phyloP scores from a whole-genome alignment of 2,797 vertebrate genomes.

The Siniperca scherzeri region DNA sequence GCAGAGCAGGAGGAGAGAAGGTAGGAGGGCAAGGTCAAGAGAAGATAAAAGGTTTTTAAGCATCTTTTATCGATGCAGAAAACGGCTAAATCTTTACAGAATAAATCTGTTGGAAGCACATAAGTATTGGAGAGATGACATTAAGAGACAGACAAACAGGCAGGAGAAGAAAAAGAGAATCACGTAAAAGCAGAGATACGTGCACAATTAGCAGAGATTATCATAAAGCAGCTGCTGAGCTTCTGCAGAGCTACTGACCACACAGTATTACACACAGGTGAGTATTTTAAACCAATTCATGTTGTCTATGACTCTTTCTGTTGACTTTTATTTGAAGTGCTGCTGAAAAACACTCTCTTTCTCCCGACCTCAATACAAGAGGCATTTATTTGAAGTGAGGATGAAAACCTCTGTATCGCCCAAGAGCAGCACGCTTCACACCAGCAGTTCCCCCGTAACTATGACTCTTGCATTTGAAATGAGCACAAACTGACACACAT shows the following conservation, averaged over 20 bases:
- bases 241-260: slow-evolving; percentile 33
- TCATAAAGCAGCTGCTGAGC: slow-evolving; percentile 14
- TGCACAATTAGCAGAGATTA: slow-evolving; percentile 39
- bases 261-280: slow-evolving; percentile 26
- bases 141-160: slow-evolving; percentile 1
- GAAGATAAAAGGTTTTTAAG: slow-evolving; percentile 48
- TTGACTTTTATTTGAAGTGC: slow-evolving; percentile 41
- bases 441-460: slow-evolving; percentile 6
- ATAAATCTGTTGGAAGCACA: slow-evolving; percentile 28
- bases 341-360: slow-evolving; percentile 3
- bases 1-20: slow-evolving; percentile 7
- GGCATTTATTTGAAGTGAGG: slow-evolving; percentile 57
- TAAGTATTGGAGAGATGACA: slow-evolving; percentile 21
- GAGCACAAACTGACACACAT: slow-evolving; percentile 38
- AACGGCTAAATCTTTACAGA: slow-evolving; percentile 30
- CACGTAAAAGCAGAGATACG: slow-evolving; percentile 16
- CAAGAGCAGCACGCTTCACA: slow-evolving; percentile 18
- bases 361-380: slow-evolving; percentile 12
- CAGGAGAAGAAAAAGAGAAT: neutral
- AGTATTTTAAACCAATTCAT: slow-evolving; percentile 29
- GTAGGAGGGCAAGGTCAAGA: slow-evolving; percentile 44
- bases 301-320: slow-evolving; percentile 3
- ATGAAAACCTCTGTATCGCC: slow-evolving; percentile 43
- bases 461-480: slow-evolving; percentile 48
- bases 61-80: slow-evolving; percentile 38